phyloP scores from a whole-genome alignment of 2,888 invertebrate species.

The Trachelus tabidus region DNA sequence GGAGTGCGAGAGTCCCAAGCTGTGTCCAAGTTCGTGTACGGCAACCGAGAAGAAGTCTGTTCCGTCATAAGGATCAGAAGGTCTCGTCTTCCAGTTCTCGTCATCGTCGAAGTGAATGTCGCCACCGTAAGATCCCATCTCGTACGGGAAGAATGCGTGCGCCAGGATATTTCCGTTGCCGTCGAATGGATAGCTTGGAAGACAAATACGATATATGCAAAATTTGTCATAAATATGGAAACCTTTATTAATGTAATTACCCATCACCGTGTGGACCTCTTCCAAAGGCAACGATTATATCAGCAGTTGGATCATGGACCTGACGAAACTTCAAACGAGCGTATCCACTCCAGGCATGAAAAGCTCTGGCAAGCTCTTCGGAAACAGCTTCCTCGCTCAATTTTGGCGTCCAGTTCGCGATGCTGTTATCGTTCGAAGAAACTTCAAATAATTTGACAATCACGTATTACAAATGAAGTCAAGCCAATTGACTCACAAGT shows the following conservation, averaged over 20 bases:
- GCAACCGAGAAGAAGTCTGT: slow-evolving; percentile 80
- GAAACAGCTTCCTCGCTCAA: slow-evolving; percentile 70
- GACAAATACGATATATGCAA: background rate
- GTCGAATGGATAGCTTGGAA: slow-evolving; percentile 78
- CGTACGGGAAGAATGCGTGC: slow-evolving; percentile 82
- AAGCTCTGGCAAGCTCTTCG: slow-evolving; percentile 71
- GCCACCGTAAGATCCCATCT: slow-evolving; percentile 70
- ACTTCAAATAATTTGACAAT: background rate
- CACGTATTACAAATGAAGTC: background rate
- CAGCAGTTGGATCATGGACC: slow-evolving; percentile 70
- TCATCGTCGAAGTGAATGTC: slow-evolving; percentile 86
- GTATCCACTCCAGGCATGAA: slow-evolving; percentile 78
- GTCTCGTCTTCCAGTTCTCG: slow-evolving; percentile 75
- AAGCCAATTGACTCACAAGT: slow-evolving; percentile 70
- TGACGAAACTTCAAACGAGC: slow-evolving; percentile 72
- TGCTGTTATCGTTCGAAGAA: slow-evolving; percentile 63
- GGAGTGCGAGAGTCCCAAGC: slow-evolving; percentile 80
- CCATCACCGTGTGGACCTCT: slow-evolving; percentile 77
- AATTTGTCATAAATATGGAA: background rate
- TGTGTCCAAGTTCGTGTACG: slow-evolving; percentile 83
- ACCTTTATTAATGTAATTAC: slow-evolving; percentile 59
- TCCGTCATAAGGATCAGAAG: slow-evolving; percentile 65
- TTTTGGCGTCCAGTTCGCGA: slow-evolving; percentile 77
- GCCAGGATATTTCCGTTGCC: slow-evolving; percentile 79
- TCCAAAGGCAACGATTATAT: slow-evolving; percentile 81